Percentiles rank a stretch among this genome's conserved stretches.
These are phyloP conservation scores for Eupelmus urozonus DNA, from an alignment of 2,888 invertebrate species.

Conservation along the genomic window DNA sequence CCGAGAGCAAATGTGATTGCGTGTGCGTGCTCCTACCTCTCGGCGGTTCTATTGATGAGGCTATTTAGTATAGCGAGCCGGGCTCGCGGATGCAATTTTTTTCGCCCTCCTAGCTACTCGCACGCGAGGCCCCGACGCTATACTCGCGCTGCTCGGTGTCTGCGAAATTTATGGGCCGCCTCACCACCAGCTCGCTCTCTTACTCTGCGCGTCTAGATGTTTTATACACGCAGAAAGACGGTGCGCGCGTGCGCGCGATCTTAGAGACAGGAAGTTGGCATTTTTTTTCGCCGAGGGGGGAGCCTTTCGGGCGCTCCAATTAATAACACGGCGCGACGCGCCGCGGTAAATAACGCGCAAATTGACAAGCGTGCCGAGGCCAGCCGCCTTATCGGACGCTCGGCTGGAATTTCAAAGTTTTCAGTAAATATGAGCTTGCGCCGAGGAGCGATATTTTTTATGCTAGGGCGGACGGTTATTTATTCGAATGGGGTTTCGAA, in stretches of 20 bases:
- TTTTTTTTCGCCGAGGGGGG: background rate
- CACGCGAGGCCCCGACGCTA: too few relatives aligned
- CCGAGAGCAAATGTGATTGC: background rate
- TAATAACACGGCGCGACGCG: constrained; percentile 4
- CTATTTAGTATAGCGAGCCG: constrained; percentile 37
- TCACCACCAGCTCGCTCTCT: background rate
- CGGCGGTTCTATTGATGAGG: constrained; percentile 36
- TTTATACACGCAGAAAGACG: background rate
- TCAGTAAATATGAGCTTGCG: too few relatives aligned
- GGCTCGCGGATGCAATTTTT: constrained; percentile 34
- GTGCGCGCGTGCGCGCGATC: background rate
- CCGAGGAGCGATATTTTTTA: too few relatives aligned
- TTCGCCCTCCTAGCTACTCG: constrained; percentile 7
- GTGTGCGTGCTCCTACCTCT: background rate
- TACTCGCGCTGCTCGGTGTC: constrained; percentile 24
- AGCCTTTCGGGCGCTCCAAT: constrained; percentile 4
- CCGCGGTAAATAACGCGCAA: constrained; percentile 22
- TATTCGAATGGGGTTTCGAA: too few relatives aligned
- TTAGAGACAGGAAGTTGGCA: background rate
- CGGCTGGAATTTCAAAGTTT: too few relatives aligned
- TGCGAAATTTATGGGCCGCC: constrained; percentile 38
- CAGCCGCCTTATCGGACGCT: too few relatives aligned
- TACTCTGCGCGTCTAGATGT: background rate
- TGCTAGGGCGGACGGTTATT: too few relatives aligned
- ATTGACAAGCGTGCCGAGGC: background rate